Conservation (phyloP, 23 tunicate species). For the Halocynthia roretzi region DNA sequence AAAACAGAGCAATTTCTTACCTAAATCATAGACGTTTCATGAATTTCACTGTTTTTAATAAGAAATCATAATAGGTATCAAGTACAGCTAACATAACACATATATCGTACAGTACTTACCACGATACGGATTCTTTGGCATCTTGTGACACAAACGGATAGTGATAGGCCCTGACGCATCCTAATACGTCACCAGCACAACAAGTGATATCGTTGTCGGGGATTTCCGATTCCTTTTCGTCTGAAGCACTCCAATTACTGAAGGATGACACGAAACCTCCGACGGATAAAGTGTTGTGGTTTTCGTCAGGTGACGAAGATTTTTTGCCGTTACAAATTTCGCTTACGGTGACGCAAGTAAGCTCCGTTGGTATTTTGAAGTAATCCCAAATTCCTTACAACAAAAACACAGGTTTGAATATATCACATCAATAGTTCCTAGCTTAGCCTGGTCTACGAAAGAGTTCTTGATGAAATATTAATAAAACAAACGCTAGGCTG, state of each 20-base stretch:
- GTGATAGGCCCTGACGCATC: constrained; percentile 9
- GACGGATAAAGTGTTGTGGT: too few relatives aligned
- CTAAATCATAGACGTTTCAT: too few relatives aligned
- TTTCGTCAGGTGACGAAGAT: neutral
- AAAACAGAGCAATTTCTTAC: too few relatives aligned
- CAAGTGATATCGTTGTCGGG: neutral
- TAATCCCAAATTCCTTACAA: constrained; percentile 17
- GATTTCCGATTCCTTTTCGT: neutral
- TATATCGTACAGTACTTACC: neutral
- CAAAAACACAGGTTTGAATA: neutral
- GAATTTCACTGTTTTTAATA: too few relatives aligned
- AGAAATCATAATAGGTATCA: too few relatives aligned
- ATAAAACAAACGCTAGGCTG: too few relatives aligned
- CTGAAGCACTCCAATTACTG: neutral
- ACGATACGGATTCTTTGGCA: neutral
- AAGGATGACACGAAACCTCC: neutral
- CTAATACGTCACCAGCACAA: constrained; percentile 13
- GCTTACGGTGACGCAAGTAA: neutral
- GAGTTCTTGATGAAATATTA: too few relatives aligned
- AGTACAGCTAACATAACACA: too few relatives aligned
- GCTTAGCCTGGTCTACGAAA: too few relatives aligned
- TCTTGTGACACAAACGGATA: constrained; percentile 2
- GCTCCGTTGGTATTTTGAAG: neutral
- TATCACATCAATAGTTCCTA: neutral
- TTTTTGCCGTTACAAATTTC: neutral